Conservation (phyloP, 2,888 invertebrate genomes). For the Mimas tiliae region DNA sequence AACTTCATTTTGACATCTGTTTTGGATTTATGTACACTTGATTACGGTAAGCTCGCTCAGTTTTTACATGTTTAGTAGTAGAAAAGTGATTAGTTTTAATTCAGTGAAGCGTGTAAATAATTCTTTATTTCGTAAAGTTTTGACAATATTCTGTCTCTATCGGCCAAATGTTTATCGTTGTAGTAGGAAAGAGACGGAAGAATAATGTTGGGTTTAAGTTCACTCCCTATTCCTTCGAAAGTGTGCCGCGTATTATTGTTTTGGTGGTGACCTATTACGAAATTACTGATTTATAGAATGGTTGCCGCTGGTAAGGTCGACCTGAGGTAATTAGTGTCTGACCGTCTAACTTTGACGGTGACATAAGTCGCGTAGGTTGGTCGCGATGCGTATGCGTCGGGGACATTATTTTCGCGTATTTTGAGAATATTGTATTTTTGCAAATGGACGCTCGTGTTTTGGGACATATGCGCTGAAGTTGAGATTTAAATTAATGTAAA, state of each 20-base stretch:
- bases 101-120: slow-evolving; percentile 61
- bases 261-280: slow-evolving; percentile 75
- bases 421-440: slow-evolving; percentile 41
- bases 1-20: slow-evolving; percentile 64
- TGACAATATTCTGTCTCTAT: slow-evolving; percentile 66
- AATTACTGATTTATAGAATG: slow-evolving; percentile 57
- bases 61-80: slow-evolving; percentile 34
- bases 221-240: slow-evolving; percentile 68
- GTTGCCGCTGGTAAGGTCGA: slow-evolving; percentile 46
- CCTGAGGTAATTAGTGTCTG: slow-evolving; percentile 46
- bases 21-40: slow-evolving; percentile 82
- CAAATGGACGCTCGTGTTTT: slow-evolving; percentile 2
- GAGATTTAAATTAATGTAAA: background rate
- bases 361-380: slow-evolving; percentile 60
- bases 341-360: slow-evolving; percentile 52
- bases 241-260: slow-evolving; percentile 76
- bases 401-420: slow-evolving; percentile 68
- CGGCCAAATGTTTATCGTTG: slow-evolving; percentile 44
- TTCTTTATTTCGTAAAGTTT: slow-evolving; percentile 66
- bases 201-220: slow-evolving; percentile 50
- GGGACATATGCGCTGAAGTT: background rate
- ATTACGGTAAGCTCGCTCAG: slow-evolving; percentile 65
- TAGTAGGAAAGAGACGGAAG: slow-evolving; percentile 61
- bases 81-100: slow-evolving; percentile 46
- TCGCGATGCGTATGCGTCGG: slow-evolving; percentile 42